These are phyloP conservation scores for Zaprionus lachaisei DNA, from an alignment of 1,140 invertebrate species.

Conservation along the genomic window DNA sequence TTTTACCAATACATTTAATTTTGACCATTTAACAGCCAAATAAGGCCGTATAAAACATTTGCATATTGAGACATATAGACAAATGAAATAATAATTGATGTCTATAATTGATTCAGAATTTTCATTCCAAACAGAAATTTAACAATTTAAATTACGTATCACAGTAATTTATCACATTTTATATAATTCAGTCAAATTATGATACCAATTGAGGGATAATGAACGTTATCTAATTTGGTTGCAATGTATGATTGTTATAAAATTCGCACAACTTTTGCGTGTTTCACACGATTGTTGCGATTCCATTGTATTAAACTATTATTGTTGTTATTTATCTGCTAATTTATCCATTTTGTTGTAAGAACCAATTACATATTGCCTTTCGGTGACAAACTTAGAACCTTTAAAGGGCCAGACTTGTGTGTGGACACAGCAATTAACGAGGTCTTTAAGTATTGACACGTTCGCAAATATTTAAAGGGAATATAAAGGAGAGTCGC, in stretches of 20 bases:
- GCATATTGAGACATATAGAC: conserved; percentile 11
- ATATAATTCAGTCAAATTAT: conserved; percentile 2
- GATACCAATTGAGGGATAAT: not conserved
- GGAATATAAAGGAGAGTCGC: not conserved
- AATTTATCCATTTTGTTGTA: conserved; percentile 31
- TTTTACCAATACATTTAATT: not conserved
- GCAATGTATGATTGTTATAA: conserved; percentile 7
- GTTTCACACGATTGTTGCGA: conserved; percentile 29
- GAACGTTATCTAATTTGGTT: not conserved
- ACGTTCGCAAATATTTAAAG: conserved; percentile 1
- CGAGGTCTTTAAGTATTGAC: not conserved
- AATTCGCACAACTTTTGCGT: conserved; percentile 31
- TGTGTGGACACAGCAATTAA: conserved; percentile 10
- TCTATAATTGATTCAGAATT: not conserved
- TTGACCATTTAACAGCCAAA: not conserved
- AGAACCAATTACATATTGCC: conserved; percentile 1
- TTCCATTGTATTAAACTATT: not conserved
- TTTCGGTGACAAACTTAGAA: conserved; percentile 6
- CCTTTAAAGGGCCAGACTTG: conserved; percentile 3
- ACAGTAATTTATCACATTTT: not conserved
- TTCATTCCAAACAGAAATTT: not conserved
- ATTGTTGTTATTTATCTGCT: conserved; percentile 39
- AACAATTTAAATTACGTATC: not conserved
- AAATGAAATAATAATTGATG: conserved; percentile 8
- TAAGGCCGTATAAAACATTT: conserved; percentile 24